phyloP scores from a whole-genome alignment of 2,888 invertebrate genomes.

The Luperina testacea region DNA sequence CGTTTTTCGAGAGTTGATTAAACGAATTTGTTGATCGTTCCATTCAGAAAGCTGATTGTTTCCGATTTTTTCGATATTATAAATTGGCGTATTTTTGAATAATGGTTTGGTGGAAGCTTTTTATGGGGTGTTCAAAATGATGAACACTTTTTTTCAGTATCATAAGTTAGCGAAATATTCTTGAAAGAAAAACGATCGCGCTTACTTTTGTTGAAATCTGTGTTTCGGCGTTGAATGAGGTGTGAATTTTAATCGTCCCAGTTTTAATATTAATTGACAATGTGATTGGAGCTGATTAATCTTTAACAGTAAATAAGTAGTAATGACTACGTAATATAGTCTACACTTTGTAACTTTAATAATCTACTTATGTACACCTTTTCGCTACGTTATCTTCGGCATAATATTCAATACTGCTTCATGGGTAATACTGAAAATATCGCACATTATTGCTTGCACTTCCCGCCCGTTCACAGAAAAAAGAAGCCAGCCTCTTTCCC shows the following conservation, averaged over 20 bases:
- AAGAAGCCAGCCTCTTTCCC: not conserved
- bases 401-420: slow-evolving; percentile 30
- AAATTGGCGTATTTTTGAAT: slow-evolving; percentile 45
- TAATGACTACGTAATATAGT: not conserved
- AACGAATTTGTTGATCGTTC: slow-evolving; percentile 62
- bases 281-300: not conserved
- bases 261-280: not conserved
- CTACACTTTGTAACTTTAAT: not conserved
- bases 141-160: slow-evolving; percentile 7
- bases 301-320: not conserved
- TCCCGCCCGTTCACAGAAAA: slow-evolving; percentile 24
- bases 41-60: slow-evolving; percentile 39
- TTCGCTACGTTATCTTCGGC: not conserved
- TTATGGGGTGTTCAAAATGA: slow-evolving; percentile 38
- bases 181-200: not conserved
- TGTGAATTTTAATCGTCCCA: not conserved
- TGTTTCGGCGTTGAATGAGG: not conserved
- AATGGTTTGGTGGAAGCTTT: slow-evolving; percentile 23
- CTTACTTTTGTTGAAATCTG: not conserved
- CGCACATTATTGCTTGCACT: slow-evolving; percentile 34
- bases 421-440: slow-evolving; percentile 25
- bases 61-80: slow-evolving; percentile 39
- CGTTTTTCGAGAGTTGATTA: slow-evolving; percentile 62
- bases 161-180: not conserved
- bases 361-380: not conserved